Evolutionary conservation across 2,113 vertebrate genomes (phyloP), one percentile per base, ranked within the genome.

Genomic region (Saiga tatarica): DNA sequence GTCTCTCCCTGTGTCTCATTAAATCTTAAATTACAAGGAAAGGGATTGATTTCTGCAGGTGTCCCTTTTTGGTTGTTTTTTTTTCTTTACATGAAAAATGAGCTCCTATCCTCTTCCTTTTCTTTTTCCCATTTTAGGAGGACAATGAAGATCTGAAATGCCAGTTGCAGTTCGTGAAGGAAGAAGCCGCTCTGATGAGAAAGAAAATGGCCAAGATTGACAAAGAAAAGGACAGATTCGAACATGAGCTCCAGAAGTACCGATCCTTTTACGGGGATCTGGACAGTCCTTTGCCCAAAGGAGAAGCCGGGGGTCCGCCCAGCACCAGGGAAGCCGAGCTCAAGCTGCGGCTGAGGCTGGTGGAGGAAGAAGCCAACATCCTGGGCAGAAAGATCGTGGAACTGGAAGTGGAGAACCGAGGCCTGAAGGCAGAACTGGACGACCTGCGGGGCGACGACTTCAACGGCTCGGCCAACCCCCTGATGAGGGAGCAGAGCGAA

Each of bases 161-260:
- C 96, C 99, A 99, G 98, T 98, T 99, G 59, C 99, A 99, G 95
- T 99, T 99, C 95, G 99, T 99, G 97, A 99, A 99, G 98, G 99
- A 99, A 98, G 99, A 99, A 97, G 99, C 99, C 50, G 98, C 99
- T 82, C 95, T 99, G 98, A 99, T 99, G 99, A 99, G 99, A 95
- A 99, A 99, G 98, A 99, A 99, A 98, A 99, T 99, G 99, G 99
- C 99, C 83, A 99, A 99, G 98, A 99, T 99, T 0, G 99, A 99
- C 97, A 99, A 99, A 96, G 99, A 99, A 95, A 99, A 99, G 97
- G 99, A 99, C 98, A 99, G 99, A n/a, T 99, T 99, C 62, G 99
- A 99, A 67, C 99, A 99, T 2, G 99, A 99, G 98, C 99, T 99
- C 62, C 99, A 99, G 96, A 99, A 99, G 97, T 99, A 99, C 53